phyloP scores from a whole-genome alignment of 2,888 invertebrate genomes.

The Synergus umbraculus region DNA sequence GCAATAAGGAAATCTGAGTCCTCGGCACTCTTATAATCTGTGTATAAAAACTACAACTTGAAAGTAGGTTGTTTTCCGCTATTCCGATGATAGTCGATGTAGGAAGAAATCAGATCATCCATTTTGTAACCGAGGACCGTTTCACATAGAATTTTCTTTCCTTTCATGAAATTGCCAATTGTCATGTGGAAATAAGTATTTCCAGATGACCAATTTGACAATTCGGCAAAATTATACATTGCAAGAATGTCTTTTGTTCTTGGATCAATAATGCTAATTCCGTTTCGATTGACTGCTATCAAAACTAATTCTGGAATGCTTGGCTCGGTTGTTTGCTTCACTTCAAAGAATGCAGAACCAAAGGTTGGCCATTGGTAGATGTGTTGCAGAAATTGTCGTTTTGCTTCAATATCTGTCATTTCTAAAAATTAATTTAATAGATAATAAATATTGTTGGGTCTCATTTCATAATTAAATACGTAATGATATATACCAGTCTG shows the following conservation, averaged over 20 bases:
- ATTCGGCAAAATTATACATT: constrained; percentile 91
- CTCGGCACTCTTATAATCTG: background rate
- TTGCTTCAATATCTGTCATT: constrained; percentile 86
- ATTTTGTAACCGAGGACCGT: constrained; percentile 97
- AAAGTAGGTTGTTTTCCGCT: constrained; percentile 15
- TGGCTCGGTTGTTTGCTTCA: constrained; percentile 93
- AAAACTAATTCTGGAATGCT: constrained; percentile 91
- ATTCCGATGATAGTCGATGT: constrained; percentile 82
- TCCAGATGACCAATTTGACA: constrained; percentile 97
- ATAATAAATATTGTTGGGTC: background rate
- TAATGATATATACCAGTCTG: constrained; percentile 54
- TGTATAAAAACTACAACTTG: constrained; percentile 8
- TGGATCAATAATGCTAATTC: constrained; percentile 93
- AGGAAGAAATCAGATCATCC: constrained; percentile 96
- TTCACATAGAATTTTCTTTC: constrained; percentile 92
- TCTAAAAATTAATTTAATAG: constrained; percentile 65
- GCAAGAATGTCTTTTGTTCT: constrained; percentile 91
- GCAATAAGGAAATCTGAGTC: background rate
- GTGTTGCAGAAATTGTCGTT: constrained; percentile 87
- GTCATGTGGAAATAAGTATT: constrained; percentile 97
- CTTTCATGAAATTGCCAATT: constrained; percentile 95
- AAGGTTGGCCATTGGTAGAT: constrained; percentile 92
- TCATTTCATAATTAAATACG: background rate
- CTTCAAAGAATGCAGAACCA: constrained; percentile 97
- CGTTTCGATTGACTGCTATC: constrained; percentile 93